A percentile compares a stretch with the other conserved stretches of the same genome.
phyloP scores from a whole-genome alignment of 2,797 vertebrate species.

The Alcedo atthis region DNA sequence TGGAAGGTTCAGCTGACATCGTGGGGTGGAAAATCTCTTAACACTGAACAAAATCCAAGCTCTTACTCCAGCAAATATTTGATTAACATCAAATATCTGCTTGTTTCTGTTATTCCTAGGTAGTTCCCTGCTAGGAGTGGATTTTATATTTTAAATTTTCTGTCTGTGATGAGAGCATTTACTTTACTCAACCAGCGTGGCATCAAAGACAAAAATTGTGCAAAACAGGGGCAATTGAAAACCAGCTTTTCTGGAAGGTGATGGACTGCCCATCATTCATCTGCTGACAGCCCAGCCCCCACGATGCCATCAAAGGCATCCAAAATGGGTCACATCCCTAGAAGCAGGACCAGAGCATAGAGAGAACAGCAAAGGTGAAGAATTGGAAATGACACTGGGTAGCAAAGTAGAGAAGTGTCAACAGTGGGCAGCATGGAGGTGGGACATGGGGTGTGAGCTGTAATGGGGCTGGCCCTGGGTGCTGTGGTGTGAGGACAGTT shows the following conservation, averaged over 20 bases:
- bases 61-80: not conserved
- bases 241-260: not conserved
- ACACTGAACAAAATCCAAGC: not conserved
- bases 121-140: not conserved
- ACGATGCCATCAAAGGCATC: not conserved
- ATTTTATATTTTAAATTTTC: not conserved
- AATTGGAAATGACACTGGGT: not conserved
- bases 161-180: not conserved
- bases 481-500: accelerated
- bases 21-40: not conserved
- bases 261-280: not conserved
- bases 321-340: not conserved
- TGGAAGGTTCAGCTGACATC: not conserved
- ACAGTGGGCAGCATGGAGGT: accelerated
- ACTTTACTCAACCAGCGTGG: not conserved
- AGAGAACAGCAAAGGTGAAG: not conserved
- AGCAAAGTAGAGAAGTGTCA: not conserved
- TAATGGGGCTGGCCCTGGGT: not conserved
- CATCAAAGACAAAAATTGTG: not conserved
- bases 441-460: not conserved
- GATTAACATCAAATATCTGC: not conserved
- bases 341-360: not conserved
- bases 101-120: not conserved
- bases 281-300: not conserved
- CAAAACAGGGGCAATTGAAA: not conserved